Evolutionary conservation across 2,113 vertebrate species (phyloP), one percentile per base, ranked within the genome.

Genomic region (Rhinopithecus roxellana): DNA sequence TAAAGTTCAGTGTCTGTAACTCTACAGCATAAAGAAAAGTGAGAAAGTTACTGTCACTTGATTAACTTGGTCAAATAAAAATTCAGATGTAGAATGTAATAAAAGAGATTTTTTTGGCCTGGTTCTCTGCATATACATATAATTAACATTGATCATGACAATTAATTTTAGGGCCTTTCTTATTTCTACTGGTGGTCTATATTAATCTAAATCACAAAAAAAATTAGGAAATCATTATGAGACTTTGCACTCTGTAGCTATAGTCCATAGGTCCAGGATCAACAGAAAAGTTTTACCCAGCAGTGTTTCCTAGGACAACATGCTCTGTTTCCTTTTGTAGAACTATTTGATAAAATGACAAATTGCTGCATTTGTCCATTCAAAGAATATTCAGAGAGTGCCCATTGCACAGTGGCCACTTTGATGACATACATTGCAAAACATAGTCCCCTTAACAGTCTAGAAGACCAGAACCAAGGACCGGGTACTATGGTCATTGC

Each of bases 1-100:
- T 95, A 79, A n/a, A 92, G 89, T 57, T 79, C 23, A 83, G 27
- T 59, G 20, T 82, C 91, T 75, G 2, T 69, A 30, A 87, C 79
- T 79, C 45, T 18, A 70, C 57, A 87, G 35, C 13, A n/a, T 18
- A 52, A 77, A 52, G 32, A 22, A 79, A 72, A 70, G 30, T 61
- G 1, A 30, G 22, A n/a, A 92, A n/a, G 32, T 30, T 85, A 35
- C 17, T 14, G 13, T 81, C 40, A 59, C 48, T 70, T 48, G 4
- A 43, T 50, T 93, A 45, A 12, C 6, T 87, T 70, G 7, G 20
- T 59, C 40, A 94, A 92, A 25, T 52, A 70, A 69, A 23, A 59
- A 92, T 40, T 80, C 2, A 86, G n/a, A 72, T 84, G 30, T n/a
- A 84, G 23, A 22, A 57, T 16, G 3, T 12, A 55, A 45, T 45